Evolutionary conservation across 2,888 invertebrate genomes (phyloP).

Genomic region (Saturnia pavonia): DNA sequence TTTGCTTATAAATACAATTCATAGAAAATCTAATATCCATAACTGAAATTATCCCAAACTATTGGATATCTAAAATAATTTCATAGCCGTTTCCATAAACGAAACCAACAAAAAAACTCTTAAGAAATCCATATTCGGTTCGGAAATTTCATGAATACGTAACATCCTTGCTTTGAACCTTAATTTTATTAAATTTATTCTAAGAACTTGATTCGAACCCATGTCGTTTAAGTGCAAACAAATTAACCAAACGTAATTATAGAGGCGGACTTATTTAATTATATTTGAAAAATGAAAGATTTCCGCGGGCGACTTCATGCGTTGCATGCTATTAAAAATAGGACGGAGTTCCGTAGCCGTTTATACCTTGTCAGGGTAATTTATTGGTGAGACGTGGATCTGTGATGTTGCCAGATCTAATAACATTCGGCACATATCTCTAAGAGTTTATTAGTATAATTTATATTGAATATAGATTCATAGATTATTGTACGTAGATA

Average conservation of each 20-base stretch:
- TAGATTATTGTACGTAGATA: not conserved
- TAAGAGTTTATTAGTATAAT: slow-evolving; percentile 18
- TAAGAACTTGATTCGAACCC: not conserved
- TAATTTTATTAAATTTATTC: slow-evolving; percentile 13
- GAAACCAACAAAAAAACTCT: no score
- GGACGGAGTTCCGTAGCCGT: slow-evolving; percentile 38
- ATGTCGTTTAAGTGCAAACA: slow-evolving; percentile 11
- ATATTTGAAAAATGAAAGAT: slow-evolving; percentile 22
- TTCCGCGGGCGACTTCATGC: slow-evolving; percentile 14
- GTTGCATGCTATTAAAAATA: slow-evolving; percentile 45
- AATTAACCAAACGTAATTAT: slow-evolving; percentile 18
- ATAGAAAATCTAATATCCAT: no score
- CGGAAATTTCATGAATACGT: no score
- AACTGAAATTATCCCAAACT: no score
- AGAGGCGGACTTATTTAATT: slow-evolving; percentile 19
- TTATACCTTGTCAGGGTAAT: slow-evolving; percentile 38
- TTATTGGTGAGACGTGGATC: slow-evolving; percentile 24
- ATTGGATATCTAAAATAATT: no score
- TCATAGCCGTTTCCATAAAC: no score
- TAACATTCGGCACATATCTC: slow-evolving; percentile 21
- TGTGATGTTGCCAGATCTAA: slow-evolving; percentile 17
- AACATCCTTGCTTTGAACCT: not conserved
- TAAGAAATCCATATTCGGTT: no score
- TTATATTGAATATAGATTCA: not conserved
- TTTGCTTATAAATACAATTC: no score